Evolutionary conservation across 2,113 vertebrate species (phyloP).

Genomic region (Microtus oregoni): DNA sequence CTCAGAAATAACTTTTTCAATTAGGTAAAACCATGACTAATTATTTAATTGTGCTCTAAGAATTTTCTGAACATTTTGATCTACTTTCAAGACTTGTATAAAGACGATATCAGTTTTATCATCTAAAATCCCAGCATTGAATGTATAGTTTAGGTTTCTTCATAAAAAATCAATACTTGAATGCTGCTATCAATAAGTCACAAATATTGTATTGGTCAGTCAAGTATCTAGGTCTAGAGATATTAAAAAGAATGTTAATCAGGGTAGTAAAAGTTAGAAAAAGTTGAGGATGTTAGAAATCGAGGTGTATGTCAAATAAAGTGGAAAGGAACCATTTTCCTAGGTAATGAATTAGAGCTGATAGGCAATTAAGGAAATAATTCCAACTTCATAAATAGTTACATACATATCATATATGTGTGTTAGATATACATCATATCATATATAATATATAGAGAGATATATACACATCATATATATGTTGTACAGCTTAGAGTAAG

Average conservation of each 20-base stretch:
- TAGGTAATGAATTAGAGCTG: neutral
- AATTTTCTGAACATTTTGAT: neutral
- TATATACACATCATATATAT: neutral
- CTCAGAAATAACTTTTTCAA: neutral
- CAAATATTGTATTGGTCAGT: neutral
- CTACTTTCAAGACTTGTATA: neutral
- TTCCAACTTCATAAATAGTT: neutral
- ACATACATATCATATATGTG: neutral
- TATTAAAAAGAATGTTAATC: neutral
- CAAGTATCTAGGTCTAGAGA: neutral
- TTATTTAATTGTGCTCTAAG: neutral
- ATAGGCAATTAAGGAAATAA: neutral
- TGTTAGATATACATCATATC: too few relatives aligned
- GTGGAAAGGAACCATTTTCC: neutral
- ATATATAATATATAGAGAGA: neutral
- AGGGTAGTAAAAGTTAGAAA: neutral
- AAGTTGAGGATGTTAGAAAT: too few relatives aligned
- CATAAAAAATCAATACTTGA: neutral
- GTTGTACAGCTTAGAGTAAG: neutral
- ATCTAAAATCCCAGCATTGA: neutral
- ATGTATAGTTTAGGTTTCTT: neutral
- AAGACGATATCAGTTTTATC: neutral
- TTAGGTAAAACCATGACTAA: neutral
- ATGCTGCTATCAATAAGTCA: neutral
- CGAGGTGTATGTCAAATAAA: neutral